Evolutionary conservation across 2,113 vertebrate species (phyloP).

Genomic region (Deroptyus accipitrinus): DNA sequence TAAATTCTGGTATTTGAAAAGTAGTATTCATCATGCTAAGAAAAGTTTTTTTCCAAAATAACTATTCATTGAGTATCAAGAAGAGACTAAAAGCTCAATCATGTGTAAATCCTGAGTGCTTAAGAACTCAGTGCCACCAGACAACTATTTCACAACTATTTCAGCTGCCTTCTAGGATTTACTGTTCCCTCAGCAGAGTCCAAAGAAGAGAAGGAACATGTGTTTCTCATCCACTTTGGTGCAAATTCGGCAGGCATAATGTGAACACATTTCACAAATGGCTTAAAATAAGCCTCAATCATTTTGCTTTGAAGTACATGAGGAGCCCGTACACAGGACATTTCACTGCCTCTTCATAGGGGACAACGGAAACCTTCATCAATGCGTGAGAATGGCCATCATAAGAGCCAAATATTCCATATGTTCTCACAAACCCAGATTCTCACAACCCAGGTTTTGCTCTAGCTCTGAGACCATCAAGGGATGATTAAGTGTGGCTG

Average conservation of each 20-base stretch:
- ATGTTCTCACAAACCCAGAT: background rate
- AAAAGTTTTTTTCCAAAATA: background rate
- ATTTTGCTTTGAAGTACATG: background rate
- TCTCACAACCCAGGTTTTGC: background rate
- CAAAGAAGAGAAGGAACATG: background rate
- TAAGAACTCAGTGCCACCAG: background rate
- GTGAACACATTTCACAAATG: background rate
- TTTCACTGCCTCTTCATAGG: background rate
- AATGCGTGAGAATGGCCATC: background rate
- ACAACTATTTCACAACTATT: background rate
- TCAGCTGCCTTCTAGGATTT: background rate
- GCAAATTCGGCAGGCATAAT: background rate
- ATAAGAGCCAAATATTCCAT: constrained; percentile 33
- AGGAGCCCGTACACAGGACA: background rate
- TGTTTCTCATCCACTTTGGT: background rate
- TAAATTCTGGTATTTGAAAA: background rate
- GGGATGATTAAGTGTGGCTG: constrained; percentile 34
- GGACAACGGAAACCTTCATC: background rate
- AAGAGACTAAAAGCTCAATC: background rate
- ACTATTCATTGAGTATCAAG: background rate
- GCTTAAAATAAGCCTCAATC: background rate
- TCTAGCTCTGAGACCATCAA: background rate
- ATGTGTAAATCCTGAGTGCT: background rate
- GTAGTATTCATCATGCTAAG: background rate
- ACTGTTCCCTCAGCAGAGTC: background rate